Evolutionary conservation across 2,797 vertebrate species (phyloP).

Genomic region (Rhabdomys pumilio): DNA sequence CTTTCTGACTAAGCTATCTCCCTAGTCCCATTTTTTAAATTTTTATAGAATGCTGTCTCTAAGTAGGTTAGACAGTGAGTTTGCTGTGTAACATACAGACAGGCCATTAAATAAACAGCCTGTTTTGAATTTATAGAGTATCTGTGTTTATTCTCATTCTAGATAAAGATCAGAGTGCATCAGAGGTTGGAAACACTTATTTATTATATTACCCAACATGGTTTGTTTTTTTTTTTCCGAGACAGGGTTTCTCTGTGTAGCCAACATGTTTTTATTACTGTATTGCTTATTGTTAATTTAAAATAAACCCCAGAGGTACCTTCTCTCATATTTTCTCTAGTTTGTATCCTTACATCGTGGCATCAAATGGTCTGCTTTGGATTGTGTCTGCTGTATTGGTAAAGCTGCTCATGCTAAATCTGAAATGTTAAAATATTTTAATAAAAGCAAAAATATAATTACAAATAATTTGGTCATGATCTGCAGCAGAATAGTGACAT

Average conservation of each 20-base stretch:
- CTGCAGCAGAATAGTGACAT: slow-evolving; percentile 9
- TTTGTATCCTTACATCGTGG: slow-evolving; percentile 26
- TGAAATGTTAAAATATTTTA: slow-evolving; percentile 66
- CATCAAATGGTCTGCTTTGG: slow-evolving; percentile 6
- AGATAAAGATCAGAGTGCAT: slow-evolving; percentile 55
- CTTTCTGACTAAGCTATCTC: too few relatives aligned
- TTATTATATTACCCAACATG: neutral
- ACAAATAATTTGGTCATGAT: slow-evolving; percentile 15
- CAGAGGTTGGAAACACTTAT: slow-evolving; percentile 45
- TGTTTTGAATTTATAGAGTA: slow-evolving; percentile 48
- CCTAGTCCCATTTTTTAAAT: neutral
- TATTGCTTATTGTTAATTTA: slow-evolving; percentile 22
- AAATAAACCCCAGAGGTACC: slow-evolving; percentile 42
- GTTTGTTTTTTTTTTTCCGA: too few relatives aligned
- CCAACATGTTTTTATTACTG: neutral
- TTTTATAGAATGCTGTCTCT: neutral
- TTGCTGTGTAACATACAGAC: slow-evolving; percentile 20
- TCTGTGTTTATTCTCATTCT: slow-evolving; percentile 62
- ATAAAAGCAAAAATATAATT: slow-evolving; percentile 60
- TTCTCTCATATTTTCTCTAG: slow-evolving; percentile 21
- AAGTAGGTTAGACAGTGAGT: slow-evolving; percentile 37
- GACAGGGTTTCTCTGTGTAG: too few relatives aligned
- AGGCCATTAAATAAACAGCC: slow-evolving; percentile 25
- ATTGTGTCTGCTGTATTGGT: slow-evolving; percentile 36
- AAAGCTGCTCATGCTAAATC: slow-evolving; percentile 43